Evolutionary conservation across 2,797 vertebrate species (phyloP), one percentile per base, ranked within the genome.

Genomic region (Capromys pilorides): DNA sequence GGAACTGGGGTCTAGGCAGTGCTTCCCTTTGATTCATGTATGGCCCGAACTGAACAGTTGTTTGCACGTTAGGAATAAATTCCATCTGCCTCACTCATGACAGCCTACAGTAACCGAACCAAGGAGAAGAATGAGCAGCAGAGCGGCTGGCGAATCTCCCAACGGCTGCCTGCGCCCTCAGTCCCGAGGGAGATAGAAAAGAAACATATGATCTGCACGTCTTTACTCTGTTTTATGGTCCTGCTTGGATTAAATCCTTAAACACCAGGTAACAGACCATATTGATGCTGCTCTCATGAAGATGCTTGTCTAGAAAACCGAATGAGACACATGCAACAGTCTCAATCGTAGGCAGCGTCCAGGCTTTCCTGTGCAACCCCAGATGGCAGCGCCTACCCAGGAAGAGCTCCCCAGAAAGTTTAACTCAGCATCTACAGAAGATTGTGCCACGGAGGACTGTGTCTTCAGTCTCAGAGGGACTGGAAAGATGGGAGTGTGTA

Each of bases 101-200:
- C 12, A 69, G 41, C 54, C 78, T 54, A 84, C 86, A 86, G 86
- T 80, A 83, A 86, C 26, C 41, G 64, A 94, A 75, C 33, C 79
- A 88, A 80, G 49, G 57, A 81, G 82, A 73, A 96, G 41, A 92
- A 94, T 39, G 57, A 51, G 36, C 73, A 67, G 62, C 83, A 19
- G 88, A 96, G 54, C 77, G 73, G 85, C 86, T 89, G 83, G 92
- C 82, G 66, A 19, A 67, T 88, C 88, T 49, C 83, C 39, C 88
- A 62, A 73, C 28, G 13, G 39, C 82, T 57, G 61, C 59, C 73
- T 59, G n/a, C 41, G 62, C 78, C 61, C 33, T 77, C 66, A 11
- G 59, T 80, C 73, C 49, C 1, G 31, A 61, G 59, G 45, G 80
- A 71, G 19, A 51, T 77, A 88, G 26, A 73, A 89, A 79, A 41